Evolutionary conservation across 2,888 invertebrate genomes (phyloP).

Genomic region (Dryadula phaetusa): DNA sequence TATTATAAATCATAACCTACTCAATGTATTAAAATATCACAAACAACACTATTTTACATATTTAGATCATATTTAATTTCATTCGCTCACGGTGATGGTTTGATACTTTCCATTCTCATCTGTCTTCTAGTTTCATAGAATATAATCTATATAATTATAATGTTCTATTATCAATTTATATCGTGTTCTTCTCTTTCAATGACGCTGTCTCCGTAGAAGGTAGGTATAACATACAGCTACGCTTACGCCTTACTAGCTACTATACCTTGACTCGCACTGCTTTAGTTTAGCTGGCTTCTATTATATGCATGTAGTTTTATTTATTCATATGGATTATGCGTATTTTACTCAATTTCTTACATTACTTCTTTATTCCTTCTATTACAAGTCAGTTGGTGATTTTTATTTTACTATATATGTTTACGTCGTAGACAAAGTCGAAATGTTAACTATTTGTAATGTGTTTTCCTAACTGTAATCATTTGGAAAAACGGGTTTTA

Average conservation of each 20-base stretch:
- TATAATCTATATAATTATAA: slow-evolving; percentile 47
- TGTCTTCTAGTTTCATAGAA: slow-evolving; percentile 57
- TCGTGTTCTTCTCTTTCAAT: slow-evolving; percentile 50
- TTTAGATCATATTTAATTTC: slow-evolving; percentile 19
- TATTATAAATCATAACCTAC: slow-evolving; percentile 3
- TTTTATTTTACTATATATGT: neutral
- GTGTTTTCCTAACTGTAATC: slow-evolving; percentile 20
- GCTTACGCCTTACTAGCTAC: slow-evolving; percentile 53
- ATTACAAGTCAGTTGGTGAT: neutral
- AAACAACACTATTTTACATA: neutral
- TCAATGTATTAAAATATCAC: slow-evolving; percentile 3
- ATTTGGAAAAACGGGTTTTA: slow-evolving; percentile 2
- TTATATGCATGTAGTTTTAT: slow-evolving; percentile 18
- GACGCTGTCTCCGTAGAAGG: slow-evolving; percentile 69
- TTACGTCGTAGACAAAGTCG: neutral
- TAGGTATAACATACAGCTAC: slow-evolving; percentile 65
- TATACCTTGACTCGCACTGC: slow-evolving; percentile 57
- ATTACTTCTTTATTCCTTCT: neutral
- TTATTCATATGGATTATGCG: slow-evolving; percentile 19
- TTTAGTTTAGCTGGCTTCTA: slow-evolving; percentile 47
- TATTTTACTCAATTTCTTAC: slow-evolving; percentile 19
- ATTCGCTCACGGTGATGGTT: slow-evolving; percentile 78
- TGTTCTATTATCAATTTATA: slow-evolving; percentile 45
- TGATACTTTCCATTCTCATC: slow-evolving; percentile 66
- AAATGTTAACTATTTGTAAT: neutral